A percentile compares a stretch with the other conserved stretches of the same genome.
These are phyloP conservation scores for Myocastor coypus DNA, from an alignment of 2,113 vertebrate genomes.

Conservation along the genomic window DNA sequence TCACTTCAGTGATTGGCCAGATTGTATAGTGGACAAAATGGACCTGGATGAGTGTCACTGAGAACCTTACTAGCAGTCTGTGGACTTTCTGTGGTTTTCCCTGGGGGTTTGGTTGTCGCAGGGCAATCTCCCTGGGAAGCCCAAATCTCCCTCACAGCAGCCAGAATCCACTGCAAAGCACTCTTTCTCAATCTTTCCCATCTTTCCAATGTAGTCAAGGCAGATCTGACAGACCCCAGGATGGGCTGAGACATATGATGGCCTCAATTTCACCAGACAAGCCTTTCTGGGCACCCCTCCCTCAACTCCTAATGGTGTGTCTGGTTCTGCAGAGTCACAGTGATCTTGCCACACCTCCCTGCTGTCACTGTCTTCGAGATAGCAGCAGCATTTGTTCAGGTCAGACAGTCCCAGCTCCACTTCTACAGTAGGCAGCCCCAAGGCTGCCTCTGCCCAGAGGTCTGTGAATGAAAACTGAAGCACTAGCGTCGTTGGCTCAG, in stretches of 20 bases:
- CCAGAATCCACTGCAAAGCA: not conserved
- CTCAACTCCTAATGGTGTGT: not conserved
- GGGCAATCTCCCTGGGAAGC: not conserved
- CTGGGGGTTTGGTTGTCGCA: not conserved
- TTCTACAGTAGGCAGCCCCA: not conserved
- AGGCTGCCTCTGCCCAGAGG: not conserved
- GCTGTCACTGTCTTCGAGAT: not conserved
- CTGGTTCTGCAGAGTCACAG: conserved; percentile 4
- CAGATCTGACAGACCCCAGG: not conserved
- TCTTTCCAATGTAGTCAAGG: not conserved
- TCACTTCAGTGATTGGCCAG: not conserved
- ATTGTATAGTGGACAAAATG: not conserved
- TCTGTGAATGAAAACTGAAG: not conserved
- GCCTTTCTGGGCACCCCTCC: not conserved
- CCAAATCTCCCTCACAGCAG: not conserved
- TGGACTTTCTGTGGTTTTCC: not conserved
- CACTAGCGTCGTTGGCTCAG: not conserved
- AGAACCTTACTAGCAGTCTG: not conserved
- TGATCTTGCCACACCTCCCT: not conserved
- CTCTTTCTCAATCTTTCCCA: not conserved
- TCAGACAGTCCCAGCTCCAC: not conserved
- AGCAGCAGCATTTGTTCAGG: not conserved
- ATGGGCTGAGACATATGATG: not conserved
- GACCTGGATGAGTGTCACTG: not conserved
- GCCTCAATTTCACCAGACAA: not conserved